A percentile compares a stretch with the other conserved stretches of the same genome.
Evolutionary conservation across 2,113 vertebrate genomes (phyloP).

Genomic region (Sylvietta virens): DNA sequence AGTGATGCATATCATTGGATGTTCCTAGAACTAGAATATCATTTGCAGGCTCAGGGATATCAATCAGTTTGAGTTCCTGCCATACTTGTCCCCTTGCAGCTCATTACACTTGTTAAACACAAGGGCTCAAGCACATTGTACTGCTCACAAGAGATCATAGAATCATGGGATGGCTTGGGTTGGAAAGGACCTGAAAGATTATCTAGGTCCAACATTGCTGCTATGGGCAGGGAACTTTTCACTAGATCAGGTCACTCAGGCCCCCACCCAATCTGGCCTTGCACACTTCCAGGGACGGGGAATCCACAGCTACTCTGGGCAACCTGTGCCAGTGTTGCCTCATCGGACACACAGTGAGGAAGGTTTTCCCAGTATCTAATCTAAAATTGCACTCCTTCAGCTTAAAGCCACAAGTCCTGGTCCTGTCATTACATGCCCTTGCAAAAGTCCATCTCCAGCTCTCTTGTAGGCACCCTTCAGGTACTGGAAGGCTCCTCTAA

Average conservation of each 20-base stretch:
- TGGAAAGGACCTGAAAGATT: not conserved
- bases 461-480: not conserved
- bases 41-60: not conserved
- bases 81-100: not conserved
- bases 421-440: not conserved
- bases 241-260: not conserved
- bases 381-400: not conserved
- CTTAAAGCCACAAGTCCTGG: not conserved
- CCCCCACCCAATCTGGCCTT: not conserved
- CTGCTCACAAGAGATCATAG: not conserved
- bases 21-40: not conserved
- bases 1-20: not conserved
- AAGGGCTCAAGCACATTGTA: not conserved
- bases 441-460: not conserved
- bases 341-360: rapidly evolving
- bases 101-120: not conserved
- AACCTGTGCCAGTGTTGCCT: not conserved
- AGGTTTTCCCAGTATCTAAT: not conserved
- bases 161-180: not conserved
- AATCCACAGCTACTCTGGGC: not conserved
- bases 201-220: not conserved
- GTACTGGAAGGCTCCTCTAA: not conserved
- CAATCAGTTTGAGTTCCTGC: not conserved
- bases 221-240: not conserved
- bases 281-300: not conserved